phyloP scores from a whole-genome alignment of 2,797 vertebrate species.

The Malurus splendens region DNA sequence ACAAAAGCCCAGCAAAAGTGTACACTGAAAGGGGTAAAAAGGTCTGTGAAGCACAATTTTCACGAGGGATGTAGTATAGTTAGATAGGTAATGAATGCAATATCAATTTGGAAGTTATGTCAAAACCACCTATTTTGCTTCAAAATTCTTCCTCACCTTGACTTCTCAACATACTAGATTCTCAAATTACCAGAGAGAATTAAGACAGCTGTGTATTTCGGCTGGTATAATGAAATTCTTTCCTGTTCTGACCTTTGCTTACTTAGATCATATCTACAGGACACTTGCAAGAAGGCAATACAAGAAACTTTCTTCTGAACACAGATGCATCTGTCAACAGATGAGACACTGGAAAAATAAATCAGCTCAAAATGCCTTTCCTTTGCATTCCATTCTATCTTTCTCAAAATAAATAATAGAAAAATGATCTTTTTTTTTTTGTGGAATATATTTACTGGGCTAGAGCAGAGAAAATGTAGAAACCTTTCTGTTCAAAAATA shows the following conservation, averaged over 20 bases:
- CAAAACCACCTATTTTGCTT: neutral
- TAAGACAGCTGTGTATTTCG: neutral
- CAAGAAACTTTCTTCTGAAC: neutral
- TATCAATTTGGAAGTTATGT: neutral
- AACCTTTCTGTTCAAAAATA: neutral
- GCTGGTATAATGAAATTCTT: neutral
- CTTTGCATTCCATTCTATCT: neutral
- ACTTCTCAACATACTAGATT: neutral
- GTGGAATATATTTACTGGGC: neutral
- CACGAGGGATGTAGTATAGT: neutral
- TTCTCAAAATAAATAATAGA: neutral
- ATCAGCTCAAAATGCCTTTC: neutral
- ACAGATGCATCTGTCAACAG: neutral
- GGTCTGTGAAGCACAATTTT: fast-evolving
- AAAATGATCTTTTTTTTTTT: neutral
- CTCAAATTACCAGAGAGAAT: neutral
- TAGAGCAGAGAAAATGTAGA: fast-evolving
- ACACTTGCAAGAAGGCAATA: neutral
- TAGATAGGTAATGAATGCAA: neutral
- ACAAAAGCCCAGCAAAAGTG: neutral
- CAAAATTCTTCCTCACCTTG: neutral
- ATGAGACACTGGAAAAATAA: neutral
- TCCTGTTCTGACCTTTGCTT: neutral
- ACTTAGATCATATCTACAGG: neutral
- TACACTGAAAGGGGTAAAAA: neutral